Percentiles rank a stretch among this genome's conserved stretches.
These are phyloP conservation scores for Chaetorhynchus papuensis DNA, from an alignment of 2,113 vertebrate genomes.

Conservation along the genomic window DNA sequence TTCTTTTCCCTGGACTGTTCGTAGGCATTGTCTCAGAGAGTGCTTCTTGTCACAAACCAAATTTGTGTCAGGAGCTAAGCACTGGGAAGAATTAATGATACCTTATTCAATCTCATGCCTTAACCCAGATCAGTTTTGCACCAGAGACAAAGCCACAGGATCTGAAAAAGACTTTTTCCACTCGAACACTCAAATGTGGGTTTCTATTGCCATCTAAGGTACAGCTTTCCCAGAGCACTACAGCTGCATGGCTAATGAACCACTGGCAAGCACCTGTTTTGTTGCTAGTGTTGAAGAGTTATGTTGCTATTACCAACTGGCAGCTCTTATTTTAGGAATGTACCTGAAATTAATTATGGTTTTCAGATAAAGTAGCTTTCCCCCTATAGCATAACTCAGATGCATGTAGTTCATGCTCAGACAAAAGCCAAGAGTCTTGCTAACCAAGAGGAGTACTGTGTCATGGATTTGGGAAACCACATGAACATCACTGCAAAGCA, in stretches of 20 bases:
- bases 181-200: not conserved
- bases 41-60: not conserved
- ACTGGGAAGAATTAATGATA: not conserved
- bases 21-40: not conserved
- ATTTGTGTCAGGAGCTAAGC: not conserved
- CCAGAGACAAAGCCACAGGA: not conserved
- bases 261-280: not conserved
- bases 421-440: not conserved
- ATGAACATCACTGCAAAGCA: not conserved
- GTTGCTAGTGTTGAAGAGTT: not conserved
- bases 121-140: not conserved
- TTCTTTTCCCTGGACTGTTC: not conserved
- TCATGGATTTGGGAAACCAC: not conserved
- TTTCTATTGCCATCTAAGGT: not conserved
- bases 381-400: not conserved
- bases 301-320: not conserved
- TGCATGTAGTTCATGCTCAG: not conserved
- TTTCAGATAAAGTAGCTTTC: not conserved
- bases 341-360: not conserved
- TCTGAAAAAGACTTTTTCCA: not conserved
- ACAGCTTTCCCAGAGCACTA: not conserved
- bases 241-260: not conserved
- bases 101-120: not conserved
- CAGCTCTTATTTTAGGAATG: not conserved
- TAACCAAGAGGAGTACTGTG: not conserved